Percentiles rank a stretch among this genome's conserved stretches.
Evolutionary conservation across 2,888 invertebrate genomes (phyloP).

Genomic region (Resseliella maxima): DNA sequence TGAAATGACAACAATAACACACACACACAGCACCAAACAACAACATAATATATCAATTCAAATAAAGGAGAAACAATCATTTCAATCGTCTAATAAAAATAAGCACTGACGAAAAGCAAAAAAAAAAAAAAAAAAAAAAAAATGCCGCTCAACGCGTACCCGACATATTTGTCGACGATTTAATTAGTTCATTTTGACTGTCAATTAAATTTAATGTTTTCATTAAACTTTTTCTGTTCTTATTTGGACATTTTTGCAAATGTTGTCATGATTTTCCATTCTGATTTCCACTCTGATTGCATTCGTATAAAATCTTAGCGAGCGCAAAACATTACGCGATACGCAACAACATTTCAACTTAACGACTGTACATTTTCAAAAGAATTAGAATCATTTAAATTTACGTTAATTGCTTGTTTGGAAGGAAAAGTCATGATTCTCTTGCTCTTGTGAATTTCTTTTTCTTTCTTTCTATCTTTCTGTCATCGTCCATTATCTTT

Average conservation of each 20-base stretch:
- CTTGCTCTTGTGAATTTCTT: no score
- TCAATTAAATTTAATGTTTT: constrained; percentile 55
- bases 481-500: constrained; percentile 31
- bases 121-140: neutral
- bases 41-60: constrained; percentile 32
- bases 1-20: constrained; percentile 53
- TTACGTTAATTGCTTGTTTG: neutral
- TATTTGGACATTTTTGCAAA: neutral
- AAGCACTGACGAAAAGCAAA: neutral
- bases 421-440: neutral
- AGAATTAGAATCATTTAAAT: constrained; percentile 42
- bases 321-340: neutral
- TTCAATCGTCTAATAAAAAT: constrained; percentile 49
- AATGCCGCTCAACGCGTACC: neutral
- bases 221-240: constrained; percentile 24
- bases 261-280: constrained; percentile 9
- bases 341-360: no score
- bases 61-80: constrained; percentile 55
- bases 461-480: neutral
- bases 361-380: neutral
- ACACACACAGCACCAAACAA: neutral
- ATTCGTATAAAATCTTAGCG: neutral
- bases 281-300: constrained; percentile 2
- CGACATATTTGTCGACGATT: neutral
- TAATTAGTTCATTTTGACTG: constrained; percentile 55